Percentiles rank a stretch among this genome's conserved stretches.
Evolutionary conservation across 2,797 vertebrate genomes (phyloP).

Genomic region (Pelochelys cantorii): DNA sequence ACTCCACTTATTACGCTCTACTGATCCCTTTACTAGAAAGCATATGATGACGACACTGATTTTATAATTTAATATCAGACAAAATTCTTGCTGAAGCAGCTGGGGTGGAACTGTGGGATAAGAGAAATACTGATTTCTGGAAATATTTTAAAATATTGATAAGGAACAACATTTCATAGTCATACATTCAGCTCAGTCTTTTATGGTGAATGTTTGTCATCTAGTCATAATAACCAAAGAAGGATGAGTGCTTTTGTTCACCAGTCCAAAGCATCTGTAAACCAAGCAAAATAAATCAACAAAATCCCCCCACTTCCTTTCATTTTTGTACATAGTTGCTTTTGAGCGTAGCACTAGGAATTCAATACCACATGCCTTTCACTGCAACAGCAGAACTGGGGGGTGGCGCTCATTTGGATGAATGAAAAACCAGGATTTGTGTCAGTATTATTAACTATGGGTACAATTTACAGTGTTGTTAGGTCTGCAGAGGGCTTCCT

Average conservation of each 20-base stretch:
- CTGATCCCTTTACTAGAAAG: background rate
- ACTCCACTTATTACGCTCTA: background rate
- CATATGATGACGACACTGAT: background rate
- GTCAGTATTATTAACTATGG: background rate
- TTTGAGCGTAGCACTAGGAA: background rate
- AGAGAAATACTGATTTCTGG: background rate
- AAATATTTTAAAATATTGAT: background rate
- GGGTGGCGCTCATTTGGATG: background rate
- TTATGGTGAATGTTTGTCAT: background rate
- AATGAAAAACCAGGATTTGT: background rate
- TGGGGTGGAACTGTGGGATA: background rate
- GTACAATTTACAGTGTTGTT: background rate
- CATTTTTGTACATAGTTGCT: background rate
- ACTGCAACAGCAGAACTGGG: background rate
- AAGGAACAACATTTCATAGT: background rate
- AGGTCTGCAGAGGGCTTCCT: background rate
- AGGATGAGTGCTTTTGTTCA: background rate
- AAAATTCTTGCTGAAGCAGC: background rate
- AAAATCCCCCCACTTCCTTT: background rate
- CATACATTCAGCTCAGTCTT: background rate
- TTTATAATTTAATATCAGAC: background rate
- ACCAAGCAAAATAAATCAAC: background rate
- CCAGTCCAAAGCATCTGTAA: background rate
- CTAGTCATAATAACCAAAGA: background rate
- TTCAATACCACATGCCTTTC: background rate